phyloP scores from a whole-genome alignment of 2,797 vertebrate genomes.

The Rhadinocentrus ornatus region DNA sequence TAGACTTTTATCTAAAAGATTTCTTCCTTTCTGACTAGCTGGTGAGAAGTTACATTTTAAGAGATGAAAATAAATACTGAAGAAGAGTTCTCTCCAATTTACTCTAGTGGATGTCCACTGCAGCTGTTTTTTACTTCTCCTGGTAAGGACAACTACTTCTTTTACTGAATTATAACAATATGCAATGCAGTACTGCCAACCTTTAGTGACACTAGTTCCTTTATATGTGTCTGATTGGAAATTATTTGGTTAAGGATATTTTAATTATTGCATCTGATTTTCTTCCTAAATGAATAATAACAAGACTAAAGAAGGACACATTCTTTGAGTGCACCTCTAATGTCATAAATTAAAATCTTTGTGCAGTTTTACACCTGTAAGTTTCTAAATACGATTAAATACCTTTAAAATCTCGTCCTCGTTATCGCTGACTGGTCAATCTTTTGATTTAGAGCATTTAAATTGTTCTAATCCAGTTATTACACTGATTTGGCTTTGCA shows the following conservation, averaged over 20 bases:
- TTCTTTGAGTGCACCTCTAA: neutral
- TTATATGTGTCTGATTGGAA: neutral
- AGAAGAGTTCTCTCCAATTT: neutral
- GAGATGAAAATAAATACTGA: neutral
- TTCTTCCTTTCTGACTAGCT: neutral
- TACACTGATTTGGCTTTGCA: conserved; percentile 20
- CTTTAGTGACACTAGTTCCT: neutral
- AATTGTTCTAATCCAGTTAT: neutral
- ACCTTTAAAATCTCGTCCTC: neutral
- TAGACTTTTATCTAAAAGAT: neutral
- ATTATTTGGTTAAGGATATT: neutral
- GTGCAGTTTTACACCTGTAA: neutral
- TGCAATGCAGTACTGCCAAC: neutral
- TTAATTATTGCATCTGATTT: neutral
- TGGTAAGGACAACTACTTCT: neutral
- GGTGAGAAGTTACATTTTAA: neutral
- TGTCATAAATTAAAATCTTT: neutral
- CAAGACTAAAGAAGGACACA: neutral
- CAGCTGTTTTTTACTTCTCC: neutral
- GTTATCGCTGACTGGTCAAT: neutral
- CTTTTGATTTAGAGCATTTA: neutral
- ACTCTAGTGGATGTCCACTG: neutral
- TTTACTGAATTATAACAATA: neutral
- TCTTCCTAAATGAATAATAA: neutral
- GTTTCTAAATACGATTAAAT: neutral